Evolutionary conservation across 2,888 invertebrate species (phyloP).

Genomic region (Campoplex nolae): DNA sequence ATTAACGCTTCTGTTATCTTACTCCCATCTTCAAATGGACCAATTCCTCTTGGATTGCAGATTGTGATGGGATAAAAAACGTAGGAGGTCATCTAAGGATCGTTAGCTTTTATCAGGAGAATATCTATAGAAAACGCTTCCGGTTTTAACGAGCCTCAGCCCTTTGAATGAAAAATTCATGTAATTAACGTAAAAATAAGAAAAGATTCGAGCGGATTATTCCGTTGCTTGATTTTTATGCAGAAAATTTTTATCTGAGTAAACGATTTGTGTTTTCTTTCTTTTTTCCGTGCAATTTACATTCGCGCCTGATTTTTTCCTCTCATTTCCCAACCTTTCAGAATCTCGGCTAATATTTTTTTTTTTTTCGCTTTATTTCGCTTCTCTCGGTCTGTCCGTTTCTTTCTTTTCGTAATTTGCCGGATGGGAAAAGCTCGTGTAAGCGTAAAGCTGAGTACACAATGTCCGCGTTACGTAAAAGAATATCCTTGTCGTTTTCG

Average conservation of each 20-base stretch:
- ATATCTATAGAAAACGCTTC: neutral
- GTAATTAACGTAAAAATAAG: neutral
- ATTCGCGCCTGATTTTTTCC: neutral
- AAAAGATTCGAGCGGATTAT: neutral
- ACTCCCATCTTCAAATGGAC: too few species aligned
- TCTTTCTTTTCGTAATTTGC: conserved; percentile 47
- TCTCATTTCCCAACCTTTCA: neutral
- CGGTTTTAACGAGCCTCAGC: neutral
- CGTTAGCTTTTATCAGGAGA: neutral
- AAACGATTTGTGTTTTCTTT: neutral
- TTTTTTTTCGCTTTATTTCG: conserved; percentile 3
- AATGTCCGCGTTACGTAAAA: conserved; percentile 3
- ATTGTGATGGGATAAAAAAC: neutral
- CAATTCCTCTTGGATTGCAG: neutral
- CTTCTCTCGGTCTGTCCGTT: conserved; percentile 13
- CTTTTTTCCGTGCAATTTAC: neutral
- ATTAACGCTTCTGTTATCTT: too few species aligned
- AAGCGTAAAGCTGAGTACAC: conserved; percentile 44
- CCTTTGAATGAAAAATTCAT: too few species aligned
- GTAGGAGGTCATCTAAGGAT: too few species aligned
- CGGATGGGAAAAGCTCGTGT: conserved; percentile 44
- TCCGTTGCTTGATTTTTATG: neutral
- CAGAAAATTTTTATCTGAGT: neutral
- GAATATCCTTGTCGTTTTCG: conserved; percentile 30
- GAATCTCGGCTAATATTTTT: conserved; percentile 13